Evolutionary conservation across 35 echinoderm and acorn worm species (phyloP), one percentile per base, ranked within the genome.

Genomic region (Lytechinus variegatus): DNA sequence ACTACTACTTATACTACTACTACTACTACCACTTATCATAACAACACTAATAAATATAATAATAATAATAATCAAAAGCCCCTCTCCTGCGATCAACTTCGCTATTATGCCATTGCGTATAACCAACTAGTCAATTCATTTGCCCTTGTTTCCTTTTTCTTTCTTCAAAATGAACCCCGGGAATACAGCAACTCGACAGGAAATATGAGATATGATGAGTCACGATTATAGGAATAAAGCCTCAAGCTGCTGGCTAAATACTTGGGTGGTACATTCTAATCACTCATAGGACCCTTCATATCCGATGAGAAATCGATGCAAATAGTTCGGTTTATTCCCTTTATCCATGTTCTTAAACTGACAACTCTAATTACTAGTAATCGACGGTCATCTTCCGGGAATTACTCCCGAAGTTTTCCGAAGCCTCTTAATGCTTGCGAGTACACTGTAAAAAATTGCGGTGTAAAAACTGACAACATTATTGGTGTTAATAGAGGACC

Each of bases 161-260:
- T 44, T 44, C 33, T 44, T 44, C 33, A 44, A 44, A 16, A 16
- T 10, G 57, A 60, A 16, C 57, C 57, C 16, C 61, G 11, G 60
- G 14, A 71, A 21, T 13, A 71, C 24, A 19, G 61, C 12, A 71
- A 71, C 61, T 16, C 24, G 12, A 21, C 61, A 71, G 61, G 61
- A 71, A 71, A 19, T 71, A 71, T 71, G 61, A 71, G 61, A 71
- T 71, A 71, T 71, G 61, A 71, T 71, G 61, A 71, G 61, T 71
- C 61, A 71, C 24, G 61, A 0, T 21, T 71, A 71, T 19, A 44
- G 16, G 61, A 71, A 21, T 6, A 21, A 71, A 71, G 61, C 61
- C 24, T 13, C 14, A 19, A 13, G 12, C 5, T 13, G 61, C 14
- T 71, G 14, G 14, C 24, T 71, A 71, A 71, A 71, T 16, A 71